phyloP scores from a whole-genome alignment of 1,140 invertebrate species.

The Phocides pigmalion region DNA sequence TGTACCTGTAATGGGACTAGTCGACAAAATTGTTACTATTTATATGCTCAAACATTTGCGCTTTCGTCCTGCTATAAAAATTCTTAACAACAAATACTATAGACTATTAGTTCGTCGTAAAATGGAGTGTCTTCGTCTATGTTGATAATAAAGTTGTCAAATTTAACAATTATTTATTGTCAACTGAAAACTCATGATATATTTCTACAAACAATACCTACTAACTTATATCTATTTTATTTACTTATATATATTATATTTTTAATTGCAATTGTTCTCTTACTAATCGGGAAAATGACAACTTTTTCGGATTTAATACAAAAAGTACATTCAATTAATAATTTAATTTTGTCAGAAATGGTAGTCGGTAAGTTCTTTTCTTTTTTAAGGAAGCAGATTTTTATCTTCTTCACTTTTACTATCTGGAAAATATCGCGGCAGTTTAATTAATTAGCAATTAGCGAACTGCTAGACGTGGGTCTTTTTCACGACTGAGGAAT shows the following conservation, averaged over 20 bases:
- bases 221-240: no score
- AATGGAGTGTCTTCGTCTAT: not conserved
- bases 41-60: not conserved
- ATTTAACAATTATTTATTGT: not conserved
- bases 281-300: slow-evolving; percentile 36
- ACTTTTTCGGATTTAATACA: slow-evolving; percentile 60
- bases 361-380: not conserved
- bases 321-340: slow-evolving; percentile 59
- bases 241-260: no score
- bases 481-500: no score
- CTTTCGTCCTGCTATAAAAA: not conserved
- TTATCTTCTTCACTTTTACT: no score
- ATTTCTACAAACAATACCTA: no score
- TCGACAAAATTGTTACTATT: slow-evolving; percentile 7
- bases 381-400: no score
- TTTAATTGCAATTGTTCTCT: not conserved
- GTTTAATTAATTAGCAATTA: no score
- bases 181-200: not conserved
- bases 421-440: no score
- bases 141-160: not conserved
- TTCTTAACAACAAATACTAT: not conserved
- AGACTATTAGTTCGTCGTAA: not conserved
- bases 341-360: slow-evolving; percentile 63
- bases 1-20: slow-evolving; percentile 50
- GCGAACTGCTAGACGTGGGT: no score